Base-by-base conservation (phyloP, 1,140 invertebrate genomes). In the Hyposmocoma kahamanoa region DNA sequence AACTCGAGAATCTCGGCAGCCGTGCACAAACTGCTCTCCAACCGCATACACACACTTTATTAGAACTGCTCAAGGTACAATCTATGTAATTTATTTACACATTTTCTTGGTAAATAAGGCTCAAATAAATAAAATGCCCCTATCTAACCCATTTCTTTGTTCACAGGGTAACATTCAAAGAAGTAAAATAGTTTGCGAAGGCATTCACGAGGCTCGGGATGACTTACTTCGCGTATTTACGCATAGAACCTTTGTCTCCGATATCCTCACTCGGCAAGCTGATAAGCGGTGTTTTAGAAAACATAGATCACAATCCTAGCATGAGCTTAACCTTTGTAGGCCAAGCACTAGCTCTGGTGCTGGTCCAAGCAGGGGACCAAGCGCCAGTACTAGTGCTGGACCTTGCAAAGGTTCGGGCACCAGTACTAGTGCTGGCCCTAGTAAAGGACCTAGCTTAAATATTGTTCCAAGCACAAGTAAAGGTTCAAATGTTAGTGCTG, bases 201-300 rank as follows among this genome's bases (percentile, higher is more conserved):
- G 97, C 52, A 93, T 98, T 76, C 88, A 90, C 59, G 97, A 98
- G 81, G 93, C 96, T 0, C 92, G 93, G 60, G 89, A 90, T 30
- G 94, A 96, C 72, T 91, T 98, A 36, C 91, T 96, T 64, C 93
- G 95, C 70, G 93, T 98, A 49, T 95, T 98, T 71, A 94, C 97
- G 60, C 96, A 98, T 75, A 96, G 97, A 77, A 89, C 90, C 22
- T 92, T 94, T 62, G 94, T 98, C 19, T 90, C 91, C 10, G 95
- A 97, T 66, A 96, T 98, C 64, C 90, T 98, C 21, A 93, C 91
- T 57, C 92, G 96, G 50, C 96, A 95, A 84, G 92, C 93, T 39
- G 96, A 95, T 73, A 97, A 97, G 88, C 88, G 96, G 51, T 93
- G 94, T 59, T 93, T 96, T 60, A 96, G 97, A 68, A 98, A 98